Evolutionary conservation across 2,888 invertebrate genomes (phyloP).

Genomic region (Euphydryas editha): DNA sequence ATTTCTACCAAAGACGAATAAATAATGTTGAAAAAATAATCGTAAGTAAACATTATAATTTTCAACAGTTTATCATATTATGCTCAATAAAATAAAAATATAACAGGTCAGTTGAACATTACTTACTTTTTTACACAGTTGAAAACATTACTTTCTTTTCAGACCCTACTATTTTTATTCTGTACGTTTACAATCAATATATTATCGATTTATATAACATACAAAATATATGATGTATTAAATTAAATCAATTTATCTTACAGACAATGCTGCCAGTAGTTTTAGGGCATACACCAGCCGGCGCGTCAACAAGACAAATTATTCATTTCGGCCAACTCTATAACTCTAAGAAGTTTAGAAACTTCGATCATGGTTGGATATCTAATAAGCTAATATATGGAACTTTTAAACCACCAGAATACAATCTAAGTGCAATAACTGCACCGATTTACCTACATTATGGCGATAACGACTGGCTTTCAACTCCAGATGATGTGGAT

Average conservation of each 20-base stretch:
- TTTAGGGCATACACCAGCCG: constrained; percentile 78
- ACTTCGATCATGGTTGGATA: constrained; percentile 77
- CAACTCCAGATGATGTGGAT: constrained; percentile 72
- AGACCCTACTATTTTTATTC: too few relatives aligned
- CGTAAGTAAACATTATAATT: too few relatives aligned
- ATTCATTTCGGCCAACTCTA: constrained; percentile 79
- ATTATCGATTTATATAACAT: not conserved
- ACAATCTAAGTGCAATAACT: constrained; percentile 70
- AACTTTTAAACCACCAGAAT: constrained; percentile 74
- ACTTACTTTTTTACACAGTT: too few relatives aligned
- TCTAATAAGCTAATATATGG: constrained; percentile 75
- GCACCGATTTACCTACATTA: constrained; percentile 80
- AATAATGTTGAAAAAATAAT: too few relatives aligned
- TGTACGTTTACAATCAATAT: too few relatives aligned
- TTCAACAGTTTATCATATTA: too few relatives aligned
- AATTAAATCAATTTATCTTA: constrained; percentile 41
- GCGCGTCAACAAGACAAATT: constrained; percentile 76
- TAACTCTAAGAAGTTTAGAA: constrained; percentile 72
- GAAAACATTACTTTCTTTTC: too few relatives aligned
- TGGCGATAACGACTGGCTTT: constrained; percentile 79
- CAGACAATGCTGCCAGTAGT: constrained; percentile 81
- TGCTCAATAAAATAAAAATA: too few relatives aligned
- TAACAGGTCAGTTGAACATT: too few relatives aligned
- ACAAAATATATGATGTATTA: not conserved
- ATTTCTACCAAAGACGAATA: too few relatives aligned